Evolutionary conservation across 2,888 invertebrate species (phyloP).

Genomic region (Cantharis flavilabris): DNA sequence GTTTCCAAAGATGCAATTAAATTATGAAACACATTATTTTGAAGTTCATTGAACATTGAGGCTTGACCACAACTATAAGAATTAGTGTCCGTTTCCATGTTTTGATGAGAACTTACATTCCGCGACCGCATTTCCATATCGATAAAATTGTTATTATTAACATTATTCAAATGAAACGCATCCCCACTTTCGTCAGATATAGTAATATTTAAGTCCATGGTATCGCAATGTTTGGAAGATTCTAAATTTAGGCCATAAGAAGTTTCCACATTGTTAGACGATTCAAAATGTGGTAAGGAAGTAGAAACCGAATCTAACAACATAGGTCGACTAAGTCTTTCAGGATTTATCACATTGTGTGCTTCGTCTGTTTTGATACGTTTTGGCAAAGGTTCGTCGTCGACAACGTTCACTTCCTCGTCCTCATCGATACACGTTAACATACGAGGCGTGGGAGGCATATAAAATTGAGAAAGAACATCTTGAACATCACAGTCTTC

Average conservation of each 20-base stretch:
- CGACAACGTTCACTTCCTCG: conserved; percentile 56
- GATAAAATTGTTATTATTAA: conserved; percentile 46
- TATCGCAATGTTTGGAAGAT: conserved; percentile 18
- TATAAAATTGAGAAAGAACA: conserved; percentile 72
- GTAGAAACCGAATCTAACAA: conserved; percentile 15
- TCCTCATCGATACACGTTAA: conserved; percentile 71
- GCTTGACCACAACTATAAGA: conserved; percentile 67
- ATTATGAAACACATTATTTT: conserved; percentile 64
- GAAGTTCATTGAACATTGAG: conserved; percentile 66
- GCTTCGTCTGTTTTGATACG: conserved; percentile 46
- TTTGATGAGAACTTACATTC: conserved; percentile 34
- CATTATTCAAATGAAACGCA: conserved; percentile 39
- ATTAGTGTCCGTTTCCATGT: conserved; percentile 34
- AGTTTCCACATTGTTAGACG: conserved; percentile 9
- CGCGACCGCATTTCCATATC: conserved; percentile 34
- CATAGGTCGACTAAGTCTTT: conserved; percentile 5
- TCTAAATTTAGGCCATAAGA: conserved; percentile 23
- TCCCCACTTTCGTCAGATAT: conserved; percentile 27
- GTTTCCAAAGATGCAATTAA: conserved; percentile 64
- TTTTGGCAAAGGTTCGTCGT: conserved; percentile 51
- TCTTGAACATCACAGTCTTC: conserved; percentile 72
- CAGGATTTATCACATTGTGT: conserved; percentile 23
- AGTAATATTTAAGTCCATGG: conserved; percentile 15
- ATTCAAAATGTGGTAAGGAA: conserved; percentile 22
- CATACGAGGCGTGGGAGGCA: conserved; percentile 70